Evolutionary conservation across 1,140 invertebrate genomes (phyloP).

Genomic region (Drosophila nigromelanica): DNA sequence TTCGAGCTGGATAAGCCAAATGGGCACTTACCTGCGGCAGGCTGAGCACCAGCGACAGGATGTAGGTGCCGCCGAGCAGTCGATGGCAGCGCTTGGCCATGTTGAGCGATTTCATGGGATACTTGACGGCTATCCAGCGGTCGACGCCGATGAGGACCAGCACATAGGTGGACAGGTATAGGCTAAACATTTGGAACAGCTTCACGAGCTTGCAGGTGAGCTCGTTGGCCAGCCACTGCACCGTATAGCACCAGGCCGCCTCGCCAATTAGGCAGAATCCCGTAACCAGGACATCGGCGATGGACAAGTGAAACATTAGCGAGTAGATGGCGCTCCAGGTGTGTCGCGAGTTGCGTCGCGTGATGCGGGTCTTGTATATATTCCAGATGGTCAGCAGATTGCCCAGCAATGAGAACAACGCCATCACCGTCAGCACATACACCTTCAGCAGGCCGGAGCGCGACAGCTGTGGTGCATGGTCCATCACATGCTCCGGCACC

Average conservation of each 20-base stretch:
- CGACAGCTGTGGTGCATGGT: slow-evolving; percentile 88
- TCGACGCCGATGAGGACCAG: slow-evolving; percentile 92
- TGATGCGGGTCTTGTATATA: slow-evolving; percentile 86
- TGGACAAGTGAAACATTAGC: slow-evolving; percentile 89
- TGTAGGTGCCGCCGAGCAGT: slow-evolving; percentile 88
- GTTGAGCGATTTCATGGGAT: slow-evolving; percentile 90
- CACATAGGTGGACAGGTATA: slow-evolving; percentile 93
- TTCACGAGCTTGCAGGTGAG: slow-evolving; percentile 92
- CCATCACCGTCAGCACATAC: slow-evolving; percentile 88
- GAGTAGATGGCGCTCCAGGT: slow-evolving; percentile 90
- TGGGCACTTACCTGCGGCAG: slow-evolving; percentile 90
- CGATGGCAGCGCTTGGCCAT: slow-evolving; percentile 87
- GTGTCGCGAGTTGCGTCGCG: slow-evolving; percentile 85
- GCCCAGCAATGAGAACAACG: slow-evolving; percentile 88
- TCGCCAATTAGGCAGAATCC: slow-evolving; percentile 92
- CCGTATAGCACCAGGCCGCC: slow-evolving; percentile 91
- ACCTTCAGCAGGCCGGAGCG: slow-evolving; percentile 86
- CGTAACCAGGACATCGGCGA: slow-evolving; percentile 91
- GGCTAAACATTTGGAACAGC: slow-evolving; percentile 91
- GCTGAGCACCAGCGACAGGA: slow-evolving; percentile 89
- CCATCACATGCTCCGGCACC: slow-evolving; percentile 77
- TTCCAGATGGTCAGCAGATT: slow-evolving; percentile 91
- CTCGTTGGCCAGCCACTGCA: slow-evolving; percentile 92
- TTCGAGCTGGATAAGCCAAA: neutral
- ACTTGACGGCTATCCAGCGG: slow-evolving; percentile 91